A percentile compares a stretch with the other conserved stretches of the same genome.
Evolutionary conservation across 2,113 vertebrate genomes (phyloP).

Genomic region (Myocastor coypus): DNA sequence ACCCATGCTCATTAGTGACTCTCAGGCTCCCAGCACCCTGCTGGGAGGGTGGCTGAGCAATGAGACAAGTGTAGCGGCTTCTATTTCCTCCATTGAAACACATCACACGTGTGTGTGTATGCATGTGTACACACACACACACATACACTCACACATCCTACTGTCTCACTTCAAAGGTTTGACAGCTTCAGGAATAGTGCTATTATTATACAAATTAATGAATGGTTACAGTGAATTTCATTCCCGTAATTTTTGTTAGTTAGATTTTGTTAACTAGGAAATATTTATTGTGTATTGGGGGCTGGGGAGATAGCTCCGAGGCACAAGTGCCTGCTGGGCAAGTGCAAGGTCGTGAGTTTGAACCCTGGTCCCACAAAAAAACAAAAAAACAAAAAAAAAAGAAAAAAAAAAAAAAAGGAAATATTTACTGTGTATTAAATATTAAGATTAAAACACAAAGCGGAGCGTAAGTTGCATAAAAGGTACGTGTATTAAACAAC

Average conservation of each 20-base stretch:
- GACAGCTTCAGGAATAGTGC: neutral
- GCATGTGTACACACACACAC: neutral
- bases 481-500: neutral
- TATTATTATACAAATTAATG: neutral
- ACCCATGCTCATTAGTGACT: slow-evolving; percentile 88
- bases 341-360: no score
- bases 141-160: neutral
- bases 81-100: slow-evolving; percentile 43
- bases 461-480: neutral
- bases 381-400: no score
- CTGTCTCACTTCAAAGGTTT: slow-evolving; percentile 41
- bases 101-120: neutral
- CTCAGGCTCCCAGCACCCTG: slow-evolving; percentile 81
- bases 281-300: neutral
- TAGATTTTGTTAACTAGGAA: neutral
- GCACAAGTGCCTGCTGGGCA: no score
- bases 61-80: slow-evolving; percentile 71
- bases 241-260: neutral
- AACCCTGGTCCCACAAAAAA: no score
- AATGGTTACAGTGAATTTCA: neutral
- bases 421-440: neutral
- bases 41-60: slow-evolving; percentile 86
- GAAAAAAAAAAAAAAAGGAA: no score
- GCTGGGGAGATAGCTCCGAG: no score
- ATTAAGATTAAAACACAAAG: neutral